Conservation (phyloP, 2,797 vertebrate genomes). For the Coregonus sp. region DNA sequence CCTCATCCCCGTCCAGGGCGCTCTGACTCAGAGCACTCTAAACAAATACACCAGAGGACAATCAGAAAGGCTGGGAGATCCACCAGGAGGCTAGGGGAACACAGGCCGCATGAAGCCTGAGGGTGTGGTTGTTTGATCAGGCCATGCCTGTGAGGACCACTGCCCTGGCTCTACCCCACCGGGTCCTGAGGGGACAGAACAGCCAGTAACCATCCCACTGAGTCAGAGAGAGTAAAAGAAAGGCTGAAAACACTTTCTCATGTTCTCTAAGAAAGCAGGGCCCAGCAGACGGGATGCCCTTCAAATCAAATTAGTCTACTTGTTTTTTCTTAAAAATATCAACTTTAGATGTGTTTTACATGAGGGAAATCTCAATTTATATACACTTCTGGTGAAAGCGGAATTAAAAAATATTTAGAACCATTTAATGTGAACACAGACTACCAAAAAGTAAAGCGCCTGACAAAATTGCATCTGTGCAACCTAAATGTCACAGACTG, state of each 20-base stretch:
- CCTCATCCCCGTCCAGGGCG: too few species aligned
- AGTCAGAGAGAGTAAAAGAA: background rate
- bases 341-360: too few species aligned
- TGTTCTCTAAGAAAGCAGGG: background rate
- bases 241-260: too few species aligned
- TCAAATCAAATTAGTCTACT: background rate
- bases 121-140: background rate
- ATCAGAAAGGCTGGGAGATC: background rate
- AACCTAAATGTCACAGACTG: constrained; percentile 28
- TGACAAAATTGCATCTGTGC: background rate
- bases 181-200: background rate
- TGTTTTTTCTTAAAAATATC: background rate
- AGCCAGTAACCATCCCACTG: background rate
- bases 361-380: too few species aligned
- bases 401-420: background rate
- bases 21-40: too few species aligned
- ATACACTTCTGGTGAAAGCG: background rate
- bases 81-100: background rate
- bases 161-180: background rate
- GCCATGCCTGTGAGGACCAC: background rate
- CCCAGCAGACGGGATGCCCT: background rate
- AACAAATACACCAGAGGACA: background rate
- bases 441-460: background rate
- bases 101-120: background rate
- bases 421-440: background rate